Evolutionary conservation across 92 coral and sea anemone species (phyloP).

Genomic region (Siderastrea siderea): DNA sequence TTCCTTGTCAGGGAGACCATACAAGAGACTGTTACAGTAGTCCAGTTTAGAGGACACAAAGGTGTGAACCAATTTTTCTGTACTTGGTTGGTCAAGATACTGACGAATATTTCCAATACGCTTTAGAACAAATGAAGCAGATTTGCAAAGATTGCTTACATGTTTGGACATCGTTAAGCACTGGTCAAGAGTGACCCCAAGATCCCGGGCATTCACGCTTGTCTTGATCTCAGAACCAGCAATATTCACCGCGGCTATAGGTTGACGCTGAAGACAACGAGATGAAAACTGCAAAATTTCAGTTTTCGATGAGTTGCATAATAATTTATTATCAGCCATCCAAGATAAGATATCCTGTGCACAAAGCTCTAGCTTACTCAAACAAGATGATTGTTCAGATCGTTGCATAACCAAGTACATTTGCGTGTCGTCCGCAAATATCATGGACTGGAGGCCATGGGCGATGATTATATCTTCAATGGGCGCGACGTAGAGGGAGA

Average conservation of each 20-base stretch:
- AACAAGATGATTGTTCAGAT: neutral
- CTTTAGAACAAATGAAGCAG: conserved; percentile 35
- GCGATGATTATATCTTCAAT: conserved; percentile 21
- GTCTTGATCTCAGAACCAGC: neutral
- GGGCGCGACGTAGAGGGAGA: conserved; percentile 43
- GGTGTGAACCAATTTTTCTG: conserved; percentile 43
- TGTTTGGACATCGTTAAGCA: conserved; percentile 26
- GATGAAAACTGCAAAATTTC: neutral
- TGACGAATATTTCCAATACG: conserved; percentile 26
- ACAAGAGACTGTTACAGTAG: conserved; percentile 42
- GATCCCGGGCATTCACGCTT: neutral
- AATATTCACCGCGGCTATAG: neutral
- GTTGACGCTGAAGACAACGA: neutral
- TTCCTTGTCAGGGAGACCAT: conserved; percentile 30
- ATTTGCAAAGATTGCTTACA: conserved; percentile 49
- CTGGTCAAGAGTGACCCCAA: conserved; percentile 32
- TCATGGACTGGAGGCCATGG: conserved; percentile 18
- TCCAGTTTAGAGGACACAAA: conserved; percentile 37
- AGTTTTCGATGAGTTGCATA: conserved; percentile 33
- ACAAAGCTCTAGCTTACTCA: conserved; percentile 25
- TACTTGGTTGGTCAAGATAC: conserved; percentile 14
- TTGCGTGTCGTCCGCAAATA: conserved; percentile 52
- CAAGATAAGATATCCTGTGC: conserved; percentile 10
- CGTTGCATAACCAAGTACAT: conserved; percentile 9
- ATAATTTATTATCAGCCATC: conserved; percentile 30